Base-by-base conservation (phyloP, 30 jellyfish, hydroid and myxozoan genomes). In the Pelagia noctiluca region DNA sequence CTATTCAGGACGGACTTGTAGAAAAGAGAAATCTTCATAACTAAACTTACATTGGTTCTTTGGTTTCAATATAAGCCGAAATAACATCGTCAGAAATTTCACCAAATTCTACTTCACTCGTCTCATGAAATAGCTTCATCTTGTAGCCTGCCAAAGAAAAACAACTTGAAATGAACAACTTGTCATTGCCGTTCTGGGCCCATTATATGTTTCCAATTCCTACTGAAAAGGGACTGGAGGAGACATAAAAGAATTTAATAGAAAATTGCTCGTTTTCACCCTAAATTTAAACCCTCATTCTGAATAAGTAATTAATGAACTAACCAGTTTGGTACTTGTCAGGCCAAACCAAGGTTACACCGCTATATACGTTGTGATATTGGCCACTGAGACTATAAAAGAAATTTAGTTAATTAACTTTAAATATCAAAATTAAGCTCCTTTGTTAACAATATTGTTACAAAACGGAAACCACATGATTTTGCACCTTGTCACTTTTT, bases 21-120 rank as follows among this genome's bases (percentile, higher is more conserved):
- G 72, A 5, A 5, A 60, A 60, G 10, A 60, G 21, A 60, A 4
- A 19, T 35, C 29, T 35, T 38, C n/a, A 35, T 19, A 5, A 31
- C 50, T 22, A 18, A 24, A 73, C 97, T 88, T 80, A 95, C 99
- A 89, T 65, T 21, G 99, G 99, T 50, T 95, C 99, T 38, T 57
- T 85, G 19, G 97, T 62, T 31, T 73, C 72, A 2, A 96, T 82
- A 54, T 95, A 95, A 16, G 71, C 88, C 16, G 54, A n/a, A 30
- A 95, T 84, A 48, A 95, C 89, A 29, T 88, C 93, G 35, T 80
- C 89, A 0, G 97, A 31, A 24, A 95, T 89, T 23, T 71, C 79
- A 10, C 96, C 99, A 89, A 95, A 95, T 53, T 88, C 96, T 0
- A 95, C 99, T 70, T 85, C 88, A 1, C 97, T 77, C 61, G 65